Evolutionary conservation across 2,113 vertebrate species (phyloP), one percentile per base, ranked within the genome.

Genomic region (Dicentrarchus labrax): DNA sequence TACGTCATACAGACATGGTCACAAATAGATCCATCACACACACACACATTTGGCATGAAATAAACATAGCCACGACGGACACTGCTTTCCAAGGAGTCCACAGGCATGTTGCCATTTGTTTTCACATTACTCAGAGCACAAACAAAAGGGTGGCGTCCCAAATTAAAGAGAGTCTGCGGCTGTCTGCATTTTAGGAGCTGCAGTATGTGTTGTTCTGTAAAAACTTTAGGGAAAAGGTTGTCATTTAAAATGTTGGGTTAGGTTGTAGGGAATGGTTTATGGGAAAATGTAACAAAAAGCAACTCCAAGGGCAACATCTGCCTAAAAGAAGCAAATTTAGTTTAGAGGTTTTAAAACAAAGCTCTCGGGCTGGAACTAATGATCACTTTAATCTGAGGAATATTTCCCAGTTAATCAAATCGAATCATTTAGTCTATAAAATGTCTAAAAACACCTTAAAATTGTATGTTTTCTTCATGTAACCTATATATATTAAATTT

Each of bases 1-100:
- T 86, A 81, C 57, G 74, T 83, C 86, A 86, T 59, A 62, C 19
- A 43, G 6, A 85, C 48, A 82, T 22, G 66, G 76, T 53, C 72
- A 82, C 15, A 86, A 51, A 72, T 53, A 91, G 38, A 88, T 16
- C 24, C 19, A 54, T 30, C 30, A 22, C 50, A 51, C 60, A 66
- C 64, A 72, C 61, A 38, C 73, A 79, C 36, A 71, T 22, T 30
- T 78, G 71, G 72, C 48, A 53, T 22, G 47, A 68, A 38, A 41
- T n/a, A 21, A 51, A 22, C 11, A 7, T 13, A 45, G 54, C 60
- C 43, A 68, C 22, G 1, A 39, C 51, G 60, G 64, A 70, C 71
- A 60, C 65, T 47, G 30, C 30, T 66, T 73, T 83, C 76, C 50
- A 74, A 17, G 57, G 17, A 80, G 19, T 9, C 48, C 22, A 54